Percentiles rank a stretch among this genome's conserved stretches.
Evolutionary conservation across 2,113 vertebrate genomes (phyloP).

Genomic region (Felis chaus): DNA sequence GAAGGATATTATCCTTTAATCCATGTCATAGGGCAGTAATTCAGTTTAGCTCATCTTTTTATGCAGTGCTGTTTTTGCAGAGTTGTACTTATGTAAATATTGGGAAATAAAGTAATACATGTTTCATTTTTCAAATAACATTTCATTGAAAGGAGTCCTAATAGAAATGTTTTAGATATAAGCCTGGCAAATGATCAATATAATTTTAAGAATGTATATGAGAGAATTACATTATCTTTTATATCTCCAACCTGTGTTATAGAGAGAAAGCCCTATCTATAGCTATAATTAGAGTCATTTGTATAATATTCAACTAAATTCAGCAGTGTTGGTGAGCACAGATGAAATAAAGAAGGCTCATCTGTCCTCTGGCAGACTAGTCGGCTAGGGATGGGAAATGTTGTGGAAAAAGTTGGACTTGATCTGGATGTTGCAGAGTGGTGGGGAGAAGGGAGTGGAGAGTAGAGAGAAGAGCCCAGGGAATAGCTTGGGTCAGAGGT

Average conservation of each 20-base stretch:
- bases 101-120: background rate
- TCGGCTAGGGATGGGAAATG: background rate
- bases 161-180: background rate
- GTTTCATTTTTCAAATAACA: conserved; percentile 42
- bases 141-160: background rate
- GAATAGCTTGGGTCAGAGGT: background rate
- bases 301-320: background rate
- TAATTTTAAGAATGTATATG: background rate
- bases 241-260: background rate
- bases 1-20: conserved; percentile 58
- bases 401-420: background rate
- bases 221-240: background rate
- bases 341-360: background rate
- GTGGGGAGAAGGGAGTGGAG: background rate
- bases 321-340: background rate
- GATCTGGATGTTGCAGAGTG: background rate
- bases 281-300: background rate
- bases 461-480: background rate
- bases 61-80: background rate
- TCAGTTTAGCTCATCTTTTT: background rate
- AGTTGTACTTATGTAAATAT: background rate
- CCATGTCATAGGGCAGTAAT: background rate
- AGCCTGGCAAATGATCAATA: background rate
- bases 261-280: background rate
- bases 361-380: background rate